A percentile compares a stretch with the other conserved stretches of the same genome.
Conservation (phyloP, 2,113 vertebrate genomes). For the Eleginops maclovinus region DNA sequence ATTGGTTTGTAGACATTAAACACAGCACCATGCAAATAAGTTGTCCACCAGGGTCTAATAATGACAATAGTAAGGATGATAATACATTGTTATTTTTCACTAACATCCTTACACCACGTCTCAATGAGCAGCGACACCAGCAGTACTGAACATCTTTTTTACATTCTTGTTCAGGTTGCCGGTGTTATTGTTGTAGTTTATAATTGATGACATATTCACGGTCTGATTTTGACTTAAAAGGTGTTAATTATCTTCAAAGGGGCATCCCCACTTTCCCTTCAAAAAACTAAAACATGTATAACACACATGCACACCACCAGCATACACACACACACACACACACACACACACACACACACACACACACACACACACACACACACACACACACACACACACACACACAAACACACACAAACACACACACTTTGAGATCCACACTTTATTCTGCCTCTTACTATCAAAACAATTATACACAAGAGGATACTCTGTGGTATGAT, state of each 20-base stretch:
- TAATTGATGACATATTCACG: not conserved
- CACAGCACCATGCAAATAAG: conserved; percentile 9
- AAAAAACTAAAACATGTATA: not conserved
- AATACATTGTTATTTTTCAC: not conserved
- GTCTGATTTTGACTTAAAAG: conserved; percentile 18
- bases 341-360: not conserved
- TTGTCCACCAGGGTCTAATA: not conserved
- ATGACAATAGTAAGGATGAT: not conserved
- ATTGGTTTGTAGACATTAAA: conserved; percentile 18
- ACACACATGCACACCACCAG: not conserved
- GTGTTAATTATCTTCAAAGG: conserved; percentile 33
- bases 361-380: not conserved
- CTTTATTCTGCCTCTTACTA: conserved; percentile 25
- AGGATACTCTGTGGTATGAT: conserved; percentile 19
- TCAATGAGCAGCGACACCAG: not conserved
- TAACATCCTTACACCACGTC: not conserved
- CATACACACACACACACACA: not conserved
- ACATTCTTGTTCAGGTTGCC: not conserved
- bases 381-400: not conserved
- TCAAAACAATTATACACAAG: conserved; percentile 46
- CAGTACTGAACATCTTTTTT: not conserved
- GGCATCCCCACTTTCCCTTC: not conserved
- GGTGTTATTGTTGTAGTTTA: not conserved
- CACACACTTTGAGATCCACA: not conserved
- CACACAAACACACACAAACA: no score